Conservation (phyloP, 2,797 vertebrate genomes). For the Poecilia velifera region DNA sequence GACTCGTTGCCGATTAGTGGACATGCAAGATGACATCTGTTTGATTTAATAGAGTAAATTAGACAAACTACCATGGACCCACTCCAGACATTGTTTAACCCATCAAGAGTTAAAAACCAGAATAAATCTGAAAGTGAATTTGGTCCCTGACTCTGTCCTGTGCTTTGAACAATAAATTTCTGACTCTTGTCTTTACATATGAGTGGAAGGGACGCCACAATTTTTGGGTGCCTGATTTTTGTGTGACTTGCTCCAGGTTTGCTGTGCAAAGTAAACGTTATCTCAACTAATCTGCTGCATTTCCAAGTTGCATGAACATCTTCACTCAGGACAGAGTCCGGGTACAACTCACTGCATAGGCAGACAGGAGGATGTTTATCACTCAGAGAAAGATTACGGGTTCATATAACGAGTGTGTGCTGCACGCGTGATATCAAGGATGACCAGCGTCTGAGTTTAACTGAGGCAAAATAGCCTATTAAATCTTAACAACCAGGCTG, state of each 20-base stretch:
- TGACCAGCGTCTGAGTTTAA: not conserved
- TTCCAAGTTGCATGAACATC: constrained; percentile 12
- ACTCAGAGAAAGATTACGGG: not conserved
- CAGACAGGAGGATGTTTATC: constrained; percentile 13
- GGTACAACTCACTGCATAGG: constrained; percentile 50
- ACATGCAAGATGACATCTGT: not conserved
- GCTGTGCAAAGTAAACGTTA: not conserved
- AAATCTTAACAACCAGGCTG: constrained; percentile 22
- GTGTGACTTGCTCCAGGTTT: not conserved
- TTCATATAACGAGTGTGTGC: not conserved
- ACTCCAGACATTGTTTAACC: not conserved
- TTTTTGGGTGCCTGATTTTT: not conserved
- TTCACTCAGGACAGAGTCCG: constrained; percentile 63
- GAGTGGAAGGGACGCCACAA: not conserved
- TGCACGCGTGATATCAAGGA: not conserved
- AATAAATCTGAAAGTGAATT: not conserved
- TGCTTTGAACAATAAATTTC: not conserved
- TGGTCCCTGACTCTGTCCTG: not conserved
- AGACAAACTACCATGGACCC: not conserved
- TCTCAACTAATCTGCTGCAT: constrained; percentile 47
- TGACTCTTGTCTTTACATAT: not conserved
- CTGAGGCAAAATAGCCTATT: constrained; percentile 13
- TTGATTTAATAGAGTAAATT: not conserved
- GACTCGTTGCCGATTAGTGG: not conserved
- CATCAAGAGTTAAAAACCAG: not conserved